Conservation (phyloP, 2,888 invertebrate species). For the Stictocephala bisonia region DNA sequence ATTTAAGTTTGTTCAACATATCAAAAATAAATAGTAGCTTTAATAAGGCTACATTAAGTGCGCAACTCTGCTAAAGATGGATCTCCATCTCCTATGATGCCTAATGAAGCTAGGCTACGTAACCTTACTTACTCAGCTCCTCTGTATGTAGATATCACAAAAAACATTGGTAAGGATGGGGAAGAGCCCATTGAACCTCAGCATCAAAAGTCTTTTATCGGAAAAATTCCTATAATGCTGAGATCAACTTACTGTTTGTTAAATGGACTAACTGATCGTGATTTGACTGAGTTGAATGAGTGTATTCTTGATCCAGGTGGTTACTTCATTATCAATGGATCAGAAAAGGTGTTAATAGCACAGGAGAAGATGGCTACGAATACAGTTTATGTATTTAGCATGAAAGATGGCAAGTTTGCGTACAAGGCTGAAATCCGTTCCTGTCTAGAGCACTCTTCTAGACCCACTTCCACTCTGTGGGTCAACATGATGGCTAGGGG, state of each 20-base stretch:
- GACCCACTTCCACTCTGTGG: constrained; percentile 98
- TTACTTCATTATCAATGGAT: constrained; percentile 99
- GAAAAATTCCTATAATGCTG: constrained; percentile 99
- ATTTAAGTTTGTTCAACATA: too few relatives aligned
- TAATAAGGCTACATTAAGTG: too few relatives aligned
- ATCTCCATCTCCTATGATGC: constrained; percentile 99
- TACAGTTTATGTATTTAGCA: constrained; percentile 99
- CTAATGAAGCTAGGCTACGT: constrained; percentile 96
- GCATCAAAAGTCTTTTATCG: constrained; percentile 77
- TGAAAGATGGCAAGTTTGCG: constrained; percentile 99
- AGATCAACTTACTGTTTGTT: constrained; percentile 97
- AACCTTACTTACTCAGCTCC: constrained; percentile 99
- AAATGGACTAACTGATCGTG: constrained; percentile 96
- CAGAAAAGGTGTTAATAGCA: constrained; percentile 96
- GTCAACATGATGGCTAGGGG: constrained; percentile 99
- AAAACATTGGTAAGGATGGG: constrained; percentile 92
- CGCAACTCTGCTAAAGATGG: constrained; percentile 99
- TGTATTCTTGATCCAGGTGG: constrained; percentile 99
- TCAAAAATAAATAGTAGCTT: too few relatives aligned
- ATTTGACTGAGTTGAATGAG: constrained; percentile 98
- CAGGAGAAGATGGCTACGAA: constrained; percentile 99
- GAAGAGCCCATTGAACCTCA: constrained; percentile 85
- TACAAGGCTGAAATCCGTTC: constrained; percentile 98
- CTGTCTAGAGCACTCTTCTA: constrained; percentile 82
- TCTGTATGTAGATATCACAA: constrained; percentile 98